Evolutionary conservation across 2,888 invertebrate species (phyloP), one percentile per base, ranked within the genome.

Genomic region (Metalampra italica): DNA sequence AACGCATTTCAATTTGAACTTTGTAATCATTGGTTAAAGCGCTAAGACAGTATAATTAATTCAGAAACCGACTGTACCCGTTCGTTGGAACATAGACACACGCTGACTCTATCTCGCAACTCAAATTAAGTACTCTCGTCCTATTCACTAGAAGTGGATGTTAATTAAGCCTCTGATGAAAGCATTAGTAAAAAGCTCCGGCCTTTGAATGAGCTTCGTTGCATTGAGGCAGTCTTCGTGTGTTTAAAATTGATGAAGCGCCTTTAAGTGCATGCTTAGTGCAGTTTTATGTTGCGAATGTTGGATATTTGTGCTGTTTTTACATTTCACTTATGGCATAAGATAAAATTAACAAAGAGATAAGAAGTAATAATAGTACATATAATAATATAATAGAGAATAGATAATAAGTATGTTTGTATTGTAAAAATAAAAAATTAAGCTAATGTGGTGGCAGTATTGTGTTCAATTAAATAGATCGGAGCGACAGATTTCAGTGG

Each of bases 181-280:
- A 82, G 82, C 79, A 81, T 84, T 80, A 82, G 78, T 79, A 79
- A 85, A 86, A 86, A 85, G 79, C 75, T 66, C 56, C 56, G 70
- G 67, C 67, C 74, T 78, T 77, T 78, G 76, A 81, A 76, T 71
- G 69, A 64, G 63, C 69, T 65, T 50, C 60, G 60, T 60, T 69
- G 66, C 68, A 69, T 64, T 65, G 64, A 67, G 67, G 65, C 57
- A 51, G 58, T 59, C 59, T 56, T 60, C 64, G 66, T 66, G 60
- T 69, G 64, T 71, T 76, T 71, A 69, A 71, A 75, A 73, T 71
- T 75, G 69, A 79, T 79, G 72, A 69, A 75, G 67, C 59, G 47
- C 48, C 51, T 64, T 49, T 54, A 50, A 47, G 49, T 45, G 51
- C 51, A 41, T 29, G 47, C 51, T 37, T 29, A 42, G 34, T 38